These are phyloP conservation scores for Meteorus sp. DNA, from an alignment of 1,140 invertebrate genomes.

Conservation along the genomic window DNA sequence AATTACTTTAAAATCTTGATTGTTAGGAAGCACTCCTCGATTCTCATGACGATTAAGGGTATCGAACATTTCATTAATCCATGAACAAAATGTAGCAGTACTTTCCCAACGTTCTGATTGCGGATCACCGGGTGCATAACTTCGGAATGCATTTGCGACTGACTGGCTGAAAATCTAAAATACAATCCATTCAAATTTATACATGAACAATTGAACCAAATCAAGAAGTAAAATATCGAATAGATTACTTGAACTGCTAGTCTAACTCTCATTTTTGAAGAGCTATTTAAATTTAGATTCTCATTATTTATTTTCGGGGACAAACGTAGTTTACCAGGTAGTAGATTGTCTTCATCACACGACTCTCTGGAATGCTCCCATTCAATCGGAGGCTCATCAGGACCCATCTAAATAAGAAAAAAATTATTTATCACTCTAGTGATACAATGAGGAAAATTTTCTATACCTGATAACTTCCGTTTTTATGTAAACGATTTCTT, in stretches of 20 bases:
- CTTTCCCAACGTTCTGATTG: no score
- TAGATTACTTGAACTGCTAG: conserved; percentile 24
- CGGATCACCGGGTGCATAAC: no score
- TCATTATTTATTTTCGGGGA: conserved; percentile 17
- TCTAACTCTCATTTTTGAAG: conserved; percentile 25
- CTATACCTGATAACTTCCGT: not conserved
- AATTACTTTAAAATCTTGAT: no score
- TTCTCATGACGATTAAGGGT: no score
- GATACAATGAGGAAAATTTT: not conserved
- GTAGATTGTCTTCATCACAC: conserved; percentile 6
- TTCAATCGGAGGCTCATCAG: conserved; percentile 9
- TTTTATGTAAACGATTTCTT: conserved; percentile 1
- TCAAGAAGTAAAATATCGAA: no score
- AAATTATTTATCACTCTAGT: not conserved
- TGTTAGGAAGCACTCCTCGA: no score
- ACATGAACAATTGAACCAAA: no score
- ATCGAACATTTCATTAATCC: no score
- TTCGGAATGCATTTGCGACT: no score
- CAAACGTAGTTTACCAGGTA: conserved; percentile 11
- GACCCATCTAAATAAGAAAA: conserved; percentile 19
- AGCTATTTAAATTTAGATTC: conserved; percentile 19
- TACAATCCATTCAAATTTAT: no score
- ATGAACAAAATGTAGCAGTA: no score
- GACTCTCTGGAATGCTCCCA: conserved; percentile 22
- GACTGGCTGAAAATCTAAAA: no score